Percentiles rank a stretch among this genome's conserved stretches.
These are phyloP conservation scores for Tragelaphus scriptus DNA, from an alignment of 2,113 vertebrate genomes.

Conservation along the genomic window DNA sequence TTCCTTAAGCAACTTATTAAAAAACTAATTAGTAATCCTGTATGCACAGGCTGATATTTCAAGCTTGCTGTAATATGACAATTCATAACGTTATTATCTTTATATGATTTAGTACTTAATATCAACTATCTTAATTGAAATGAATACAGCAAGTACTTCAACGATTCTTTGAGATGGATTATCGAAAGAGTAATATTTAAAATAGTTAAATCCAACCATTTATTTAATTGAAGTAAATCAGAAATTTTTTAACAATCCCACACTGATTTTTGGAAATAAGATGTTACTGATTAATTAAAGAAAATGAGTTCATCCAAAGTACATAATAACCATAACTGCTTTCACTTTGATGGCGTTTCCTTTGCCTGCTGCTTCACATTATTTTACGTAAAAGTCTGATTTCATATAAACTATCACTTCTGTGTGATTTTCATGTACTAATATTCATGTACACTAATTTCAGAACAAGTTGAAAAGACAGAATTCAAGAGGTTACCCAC, in stretches of 20 bases:
- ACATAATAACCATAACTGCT: background rate
- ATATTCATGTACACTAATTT: background rate
- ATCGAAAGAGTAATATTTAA: background rate
- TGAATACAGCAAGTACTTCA: background rate
- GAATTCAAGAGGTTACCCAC: background rate
- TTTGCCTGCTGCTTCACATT: background rate
- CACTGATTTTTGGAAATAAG: conserved; percentile 1
- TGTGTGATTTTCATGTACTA: background rate
- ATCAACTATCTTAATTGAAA: background rate
- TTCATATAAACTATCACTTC: background rate
- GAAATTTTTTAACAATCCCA: background rate
- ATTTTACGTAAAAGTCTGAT: background rate
- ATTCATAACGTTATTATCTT: background rate
- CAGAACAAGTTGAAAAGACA: background rate
- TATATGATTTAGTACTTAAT: background rate
- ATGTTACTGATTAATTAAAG: background rate
- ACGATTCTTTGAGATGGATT: background rate
- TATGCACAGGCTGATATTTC: background rate
- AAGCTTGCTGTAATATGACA: background rate
- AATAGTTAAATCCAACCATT: background rate
- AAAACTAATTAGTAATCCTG: background rate
- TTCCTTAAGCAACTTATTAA: background rate
- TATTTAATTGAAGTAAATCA: background rate
- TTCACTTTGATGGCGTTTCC: background rate
- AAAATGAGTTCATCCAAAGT: background rate